Base-by-base conservation (phyloP, 2,113 vertebrate genomes). In the Podilymbus podiceps region DNA sequence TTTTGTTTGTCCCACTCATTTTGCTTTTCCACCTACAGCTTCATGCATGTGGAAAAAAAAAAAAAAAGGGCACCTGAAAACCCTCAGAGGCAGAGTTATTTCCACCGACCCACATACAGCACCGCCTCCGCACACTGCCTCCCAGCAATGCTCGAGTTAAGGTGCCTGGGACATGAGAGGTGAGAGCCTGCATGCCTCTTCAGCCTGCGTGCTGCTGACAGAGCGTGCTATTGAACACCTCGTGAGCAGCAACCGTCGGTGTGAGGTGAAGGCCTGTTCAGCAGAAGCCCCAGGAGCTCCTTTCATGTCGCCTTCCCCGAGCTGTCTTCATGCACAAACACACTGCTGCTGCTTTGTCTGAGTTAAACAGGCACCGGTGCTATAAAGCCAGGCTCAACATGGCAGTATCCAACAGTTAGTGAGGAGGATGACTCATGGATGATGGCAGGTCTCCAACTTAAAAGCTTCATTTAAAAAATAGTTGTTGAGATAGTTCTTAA, bases 401-500 rank as follows among this genome's bases (percentile, higher is more conserved):
- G n/a, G 69, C 40, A 85, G 59, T 75, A 58, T 23, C 63, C 72
- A 59, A 22, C 38, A 82, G 80, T 74, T 78, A 50, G n/a, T 53
- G 63, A 92, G 52, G n/a, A 79, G 44, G 52, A 67, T 63, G 50
- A 59, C 69, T 92, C 81, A 86, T 30, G 64, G 86, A 23, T 44
- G 44, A 87, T 85, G 50, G 31, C 44, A 95, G 89, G 66, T 59
- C 89, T 95, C 75, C 89, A 90, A 58, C 59, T 76, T 93, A 76
- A 88, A 93, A 89, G n/a, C 53, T 88, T 71, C 22, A 31, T 64
- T 55, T 67, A 47, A 89, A 96, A 96, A 93, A 64, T n/a, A 81
- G 85, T 84, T 95, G 77, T 91, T 93, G 94, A 81, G 73, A 75
- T 22, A 68, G 88, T 87, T 90, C 89, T 92, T 79, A 93, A 95